These are phyloP conservation scores for Andrena bucephala DNA, from an alignment of 2,888 invertebrate genomes.

Conservation along the genomic window DNA sequence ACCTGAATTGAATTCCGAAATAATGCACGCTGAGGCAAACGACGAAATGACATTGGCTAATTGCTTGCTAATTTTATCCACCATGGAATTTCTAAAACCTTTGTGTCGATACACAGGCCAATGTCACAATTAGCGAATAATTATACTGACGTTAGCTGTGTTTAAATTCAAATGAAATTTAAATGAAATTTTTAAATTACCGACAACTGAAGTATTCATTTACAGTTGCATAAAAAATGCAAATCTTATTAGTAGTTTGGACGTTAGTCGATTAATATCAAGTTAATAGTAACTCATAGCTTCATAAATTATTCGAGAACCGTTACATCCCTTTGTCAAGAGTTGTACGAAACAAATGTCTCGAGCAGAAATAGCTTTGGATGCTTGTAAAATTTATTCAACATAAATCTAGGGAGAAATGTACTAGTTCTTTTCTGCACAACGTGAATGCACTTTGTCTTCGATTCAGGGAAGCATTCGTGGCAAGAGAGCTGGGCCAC, in stretches of 20 bases:
- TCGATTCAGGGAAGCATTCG: constrained; percentile 57
- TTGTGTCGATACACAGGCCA: too few species aligned
- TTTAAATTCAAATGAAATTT: too few species aligned
- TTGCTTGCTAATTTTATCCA: too few species aligned
- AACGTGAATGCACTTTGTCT: constrained; percentile 65
- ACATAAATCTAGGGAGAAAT: constrained; percentile 44
- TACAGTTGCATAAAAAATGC: not conserved
- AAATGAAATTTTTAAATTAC: not conserved
- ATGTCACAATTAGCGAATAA: too few species aligned
- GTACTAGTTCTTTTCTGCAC: constrained; percentile 7
- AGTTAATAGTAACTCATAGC: not conserved
- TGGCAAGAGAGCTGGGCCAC: constrained; percentile 54
- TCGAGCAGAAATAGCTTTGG: constrained; percentile 31
- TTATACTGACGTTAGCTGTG: too few species aligned
- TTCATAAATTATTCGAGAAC: constrained; percentile 20
- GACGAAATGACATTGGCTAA: too few species aligned
- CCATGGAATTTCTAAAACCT: too few species aligned
- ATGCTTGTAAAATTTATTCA: constrained; percentile 57
- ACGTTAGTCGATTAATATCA: not conserved
- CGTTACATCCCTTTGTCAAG: constrained; percentile 15
- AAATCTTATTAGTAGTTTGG: not conserved
- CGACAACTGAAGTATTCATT: not conserved
- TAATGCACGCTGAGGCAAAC: too few species aligned
- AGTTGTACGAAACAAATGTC: constrained; percentile 30
- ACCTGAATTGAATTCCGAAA: too few species aligned